These are phyloP conservation scores for Globodera rostochiensis DNA, from an alignment of 1,140 invertebrate genomes.

Conservation along the genomic window DNA sequence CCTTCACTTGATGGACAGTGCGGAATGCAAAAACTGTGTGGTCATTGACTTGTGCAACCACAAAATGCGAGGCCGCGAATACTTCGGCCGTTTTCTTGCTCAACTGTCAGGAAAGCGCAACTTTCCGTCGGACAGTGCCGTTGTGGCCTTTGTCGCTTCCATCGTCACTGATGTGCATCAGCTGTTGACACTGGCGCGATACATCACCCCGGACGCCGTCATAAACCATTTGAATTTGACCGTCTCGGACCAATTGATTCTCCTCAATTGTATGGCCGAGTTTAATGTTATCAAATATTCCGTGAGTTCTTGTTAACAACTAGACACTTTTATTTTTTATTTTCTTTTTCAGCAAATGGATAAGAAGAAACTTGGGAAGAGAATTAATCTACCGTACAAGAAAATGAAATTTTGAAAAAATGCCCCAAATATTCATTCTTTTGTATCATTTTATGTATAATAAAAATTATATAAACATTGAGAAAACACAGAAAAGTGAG, in stretches of 20 bases:
- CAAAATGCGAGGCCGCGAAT: constrained; percentile 32
- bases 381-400: constrained; percentile 16
- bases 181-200: constrained; percentile 29
- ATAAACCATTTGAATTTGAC: constrained; percentile 39
- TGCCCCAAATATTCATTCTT: background rate
- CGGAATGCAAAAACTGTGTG: constrained; percentile 16
- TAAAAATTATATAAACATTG: background rate
- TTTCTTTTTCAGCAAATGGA: constrained; percentile 6
- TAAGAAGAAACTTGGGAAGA: background rate
- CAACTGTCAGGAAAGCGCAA: constrained; percentile 12
- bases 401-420: constrained; percentile 12
- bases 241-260: constrained; percentile 36
- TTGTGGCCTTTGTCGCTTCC: constrained; percentile 28
- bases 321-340: background rate
- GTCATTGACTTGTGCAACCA: constrained; percentile 46
- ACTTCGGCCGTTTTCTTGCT: constrained; percentile 36
- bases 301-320: background rate
- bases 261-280: constrained; percentile 41
- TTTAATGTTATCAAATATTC: constrained; percentile 44
- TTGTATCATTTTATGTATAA: background rate
- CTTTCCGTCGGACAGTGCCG: constrained; percentile 43
- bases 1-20: background rate
- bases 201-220: constrained; percentile 32
- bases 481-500: background rate
- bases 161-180: constrained; percentile 41